phyloP scores from a whole-genome alignment of 2,113 vertebrate species.

The Mugil cephalus region DNA sequence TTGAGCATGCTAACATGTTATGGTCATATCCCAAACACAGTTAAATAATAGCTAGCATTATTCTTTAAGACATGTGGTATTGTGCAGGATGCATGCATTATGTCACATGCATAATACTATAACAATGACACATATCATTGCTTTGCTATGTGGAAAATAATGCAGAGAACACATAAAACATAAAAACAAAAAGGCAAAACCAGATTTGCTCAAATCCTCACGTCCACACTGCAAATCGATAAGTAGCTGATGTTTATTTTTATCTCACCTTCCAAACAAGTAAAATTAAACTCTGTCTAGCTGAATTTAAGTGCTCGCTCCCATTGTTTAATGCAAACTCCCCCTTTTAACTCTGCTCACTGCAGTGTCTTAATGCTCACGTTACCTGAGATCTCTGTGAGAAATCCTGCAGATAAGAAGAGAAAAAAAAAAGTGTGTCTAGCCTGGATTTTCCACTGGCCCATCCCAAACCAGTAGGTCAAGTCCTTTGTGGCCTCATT shows the following conservation, averaged over 20 bases:
- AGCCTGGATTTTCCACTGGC: not conserved
- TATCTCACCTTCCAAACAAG: not conserved
- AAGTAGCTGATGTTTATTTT: not conserved
- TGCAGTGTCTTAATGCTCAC: not conserved
- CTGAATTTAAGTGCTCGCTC: no score
- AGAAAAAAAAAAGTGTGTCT: not conserved
- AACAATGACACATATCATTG: no score
- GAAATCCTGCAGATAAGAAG: not conserved
- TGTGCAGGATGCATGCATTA: not conserved
- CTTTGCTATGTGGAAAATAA: not conserved
- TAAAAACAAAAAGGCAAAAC: no score
- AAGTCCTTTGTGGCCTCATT: slow-evolving; percentile 55
- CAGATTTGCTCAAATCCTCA: no score
- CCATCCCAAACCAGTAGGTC: slow-evolving; percentile 41
- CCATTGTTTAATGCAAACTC: not conserved
- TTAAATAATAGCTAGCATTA: no score
- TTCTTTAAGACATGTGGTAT: not conserved
- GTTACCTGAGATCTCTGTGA: not conserved
- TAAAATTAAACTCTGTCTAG: no score
- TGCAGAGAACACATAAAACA: not conserved
- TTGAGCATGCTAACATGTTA: no score
- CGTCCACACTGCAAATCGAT: not conserved
- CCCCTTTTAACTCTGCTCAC: not conserved
- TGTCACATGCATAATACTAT: not conserved
- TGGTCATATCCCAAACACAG: no score